Percentiles rank a stretch among this genome's conserved stretches.
Conservation (phyloP, 2,113 vertebrate genomes). For the Hemibagrus wyckioides region DNA sequence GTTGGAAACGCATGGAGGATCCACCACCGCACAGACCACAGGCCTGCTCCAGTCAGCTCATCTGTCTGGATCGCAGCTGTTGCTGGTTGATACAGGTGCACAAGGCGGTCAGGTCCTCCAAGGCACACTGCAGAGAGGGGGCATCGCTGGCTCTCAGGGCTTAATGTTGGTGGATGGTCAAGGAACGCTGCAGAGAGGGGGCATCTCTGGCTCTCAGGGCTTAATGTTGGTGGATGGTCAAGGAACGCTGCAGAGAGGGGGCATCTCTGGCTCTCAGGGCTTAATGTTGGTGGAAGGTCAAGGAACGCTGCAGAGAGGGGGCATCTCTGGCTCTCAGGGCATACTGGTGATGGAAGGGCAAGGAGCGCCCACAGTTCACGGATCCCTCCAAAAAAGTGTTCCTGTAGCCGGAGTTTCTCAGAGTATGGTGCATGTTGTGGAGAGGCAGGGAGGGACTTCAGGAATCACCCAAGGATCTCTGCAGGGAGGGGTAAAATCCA, state of each 20-base stretch:
- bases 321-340: slow-evolving; percentile 55
- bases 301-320: slow-evolving; percentile 51
- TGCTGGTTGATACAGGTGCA: slow-evolving; percentile 60
- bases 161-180: no score
- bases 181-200: no score
- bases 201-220: no score
- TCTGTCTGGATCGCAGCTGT: slow-evolving; percentile 63
- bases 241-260: no score
- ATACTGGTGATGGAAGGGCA: slow-evolving; percentile 58
- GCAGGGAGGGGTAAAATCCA: slow-evolving; percentile 12
- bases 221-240: no score
- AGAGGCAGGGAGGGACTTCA: slow-evolving; percentile 40
- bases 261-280: no score
- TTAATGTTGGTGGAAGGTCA: not conserved
- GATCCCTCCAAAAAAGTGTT: slow-evolving; percentile 33
- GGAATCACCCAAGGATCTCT: slow-evolving; percentile 39
- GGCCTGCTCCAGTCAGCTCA: slow-evolving; percentile 57
- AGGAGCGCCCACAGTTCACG: slow-evolving; percentile 10
- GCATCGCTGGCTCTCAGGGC: no score
- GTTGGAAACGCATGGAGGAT: slow-evolving; percentile 43
- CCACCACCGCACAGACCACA: slow-evolving; percentile 10
- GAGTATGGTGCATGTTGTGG: slow-evolving; percentile 30
- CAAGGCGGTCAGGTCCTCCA: slow-evolving; percentile 50
- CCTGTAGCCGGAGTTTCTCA: slow-evolving; percentile 45
- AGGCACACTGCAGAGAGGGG: slow-evolving; percentile 33